These are phyloP conservation scores for Rhopalosiphum padi DNA, from an alignment of 1,140 invertebrate species.

Conservation along the genomic window DNA sequence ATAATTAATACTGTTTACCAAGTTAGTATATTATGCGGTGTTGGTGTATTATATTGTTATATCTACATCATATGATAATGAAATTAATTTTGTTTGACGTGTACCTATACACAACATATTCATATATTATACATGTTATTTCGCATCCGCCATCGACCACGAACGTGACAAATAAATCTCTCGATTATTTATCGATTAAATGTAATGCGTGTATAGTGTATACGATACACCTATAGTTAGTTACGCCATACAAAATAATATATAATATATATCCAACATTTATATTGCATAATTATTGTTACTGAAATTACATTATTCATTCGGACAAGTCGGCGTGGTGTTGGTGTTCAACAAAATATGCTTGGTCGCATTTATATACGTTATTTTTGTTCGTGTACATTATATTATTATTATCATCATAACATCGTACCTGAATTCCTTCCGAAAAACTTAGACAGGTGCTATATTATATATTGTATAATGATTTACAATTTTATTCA, in stretches of 20 bases:
- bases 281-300: constrained; percentile 28
- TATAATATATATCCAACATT: background rate
- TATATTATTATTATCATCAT: background rate
- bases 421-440: constrained; percentile 7
- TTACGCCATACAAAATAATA: background rate
- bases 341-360: background rate
- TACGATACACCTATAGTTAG: background rate
- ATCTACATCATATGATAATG: background rate
- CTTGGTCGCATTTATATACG: background rate
- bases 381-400: background rate
- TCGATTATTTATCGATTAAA: constrained; percentile 33
- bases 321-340: background rate
- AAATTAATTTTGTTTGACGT: constrained; percentile 9
- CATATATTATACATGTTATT: background rate
- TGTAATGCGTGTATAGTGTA: background rate
- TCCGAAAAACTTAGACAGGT: background rate
- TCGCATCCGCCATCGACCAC: constrained; percentile 21
- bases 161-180: constrained; percentile 33
- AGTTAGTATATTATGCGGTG: background rate
- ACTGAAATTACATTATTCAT: constrained; percentile 3
- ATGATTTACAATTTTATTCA: background rate
- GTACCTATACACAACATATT: background rate
- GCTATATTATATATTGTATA: background rate
- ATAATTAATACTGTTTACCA: background rate
- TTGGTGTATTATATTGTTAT: constrained; percentile 1